phyloP scores from a whole-genome alignment of 2,113 vertebrate species.

The Myocastor coypus region DNA sequence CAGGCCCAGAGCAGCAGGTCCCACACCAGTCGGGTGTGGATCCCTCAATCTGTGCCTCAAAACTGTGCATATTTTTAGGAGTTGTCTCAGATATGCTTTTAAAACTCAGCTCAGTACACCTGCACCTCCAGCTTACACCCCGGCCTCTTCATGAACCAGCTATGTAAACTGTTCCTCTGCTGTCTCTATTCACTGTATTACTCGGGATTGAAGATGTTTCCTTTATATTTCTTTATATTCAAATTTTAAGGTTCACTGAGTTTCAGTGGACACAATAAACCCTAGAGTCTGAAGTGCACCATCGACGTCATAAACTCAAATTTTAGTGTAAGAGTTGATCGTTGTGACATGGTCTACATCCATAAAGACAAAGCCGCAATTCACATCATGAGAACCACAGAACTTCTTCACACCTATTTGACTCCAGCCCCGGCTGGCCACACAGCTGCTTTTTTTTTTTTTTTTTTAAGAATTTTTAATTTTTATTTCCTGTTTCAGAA shows the following conservation, averaged over 20 bases:
- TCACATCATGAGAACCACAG: background rate
- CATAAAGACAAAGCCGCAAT: background rate
- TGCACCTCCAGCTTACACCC: background rate
- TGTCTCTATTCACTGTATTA: background rate
- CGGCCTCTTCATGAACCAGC: background rate
- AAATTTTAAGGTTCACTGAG: background rate
- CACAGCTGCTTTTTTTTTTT: no score
- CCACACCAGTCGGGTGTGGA: no score
- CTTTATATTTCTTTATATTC: background rate
- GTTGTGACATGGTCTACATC: background rate
- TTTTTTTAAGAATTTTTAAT: no score
- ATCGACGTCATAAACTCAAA: background rate
- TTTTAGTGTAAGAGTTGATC: background rate
- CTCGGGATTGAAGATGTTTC: background rate
- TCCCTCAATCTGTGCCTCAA: background rate
- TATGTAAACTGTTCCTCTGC: background rate
- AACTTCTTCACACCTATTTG: background rate
- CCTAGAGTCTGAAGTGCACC: background rate
- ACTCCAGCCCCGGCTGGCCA: no score
- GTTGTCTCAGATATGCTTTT: background rate
- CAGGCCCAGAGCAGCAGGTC: no score
- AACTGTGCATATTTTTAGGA: background rate
- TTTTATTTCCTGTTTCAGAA: no score
- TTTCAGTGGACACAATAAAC: background rate
- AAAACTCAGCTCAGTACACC: slow-evolving; percentile 10